Conservation (phyloP, 2,888 invertebrate genomes). For the Callinectes sapidus region DNA sequence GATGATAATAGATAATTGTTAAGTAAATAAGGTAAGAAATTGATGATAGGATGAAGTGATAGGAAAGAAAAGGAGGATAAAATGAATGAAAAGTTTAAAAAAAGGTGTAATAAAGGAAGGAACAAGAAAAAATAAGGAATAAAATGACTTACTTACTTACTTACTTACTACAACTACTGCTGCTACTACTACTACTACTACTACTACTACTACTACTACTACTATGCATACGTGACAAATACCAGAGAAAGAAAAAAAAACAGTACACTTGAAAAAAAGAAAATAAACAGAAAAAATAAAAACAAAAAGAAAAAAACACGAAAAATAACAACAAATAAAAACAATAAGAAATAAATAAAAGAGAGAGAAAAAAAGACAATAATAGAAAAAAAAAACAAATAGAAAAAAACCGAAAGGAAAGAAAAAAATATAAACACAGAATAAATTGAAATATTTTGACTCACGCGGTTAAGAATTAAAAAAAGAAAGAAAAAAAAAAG, state of each 20-base stretch:
- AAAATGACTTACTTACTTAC: neutral
- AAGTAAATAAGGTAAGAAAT: too few species aligned
- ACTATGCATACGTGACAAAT: neutral
- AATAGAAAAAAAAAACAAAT: neutral
- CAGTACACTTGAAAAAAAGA: neutral
- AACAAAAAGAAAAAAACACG: neutral
- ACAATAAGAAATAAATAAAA: neutral
- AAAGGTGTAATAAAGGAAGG: neutral
- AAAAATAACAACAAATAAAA: neutral
- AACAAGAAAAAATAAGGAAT: neutral
- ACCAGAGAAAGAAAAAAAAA: neutral
- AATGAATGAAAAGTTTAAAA: neutral
- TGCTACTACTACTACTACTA: neutral
- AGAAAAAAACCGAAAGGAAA: too few species aligned
- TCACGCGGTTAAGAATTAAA: neutral
- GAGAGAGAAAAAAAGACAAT: neutral
- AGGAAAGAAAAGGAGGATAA: neutral
- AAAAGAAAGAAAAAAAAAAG: neutral
- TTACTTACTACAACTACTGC: too few species aligned
- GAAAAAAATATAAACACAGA: neutral
- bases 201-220: conserved; percentile 17
- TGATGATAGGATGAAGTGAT: neutral
- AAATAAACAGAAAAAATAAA: neutral
- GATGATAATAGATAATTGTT: too few species aligned
- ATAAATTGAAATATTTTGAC: neutral